Evolutionary conservation across 1,140 invertebrate species (phyloP), one percentile per base, ranked within the genome.

Genomic region (Drosophila lini): DNA sequence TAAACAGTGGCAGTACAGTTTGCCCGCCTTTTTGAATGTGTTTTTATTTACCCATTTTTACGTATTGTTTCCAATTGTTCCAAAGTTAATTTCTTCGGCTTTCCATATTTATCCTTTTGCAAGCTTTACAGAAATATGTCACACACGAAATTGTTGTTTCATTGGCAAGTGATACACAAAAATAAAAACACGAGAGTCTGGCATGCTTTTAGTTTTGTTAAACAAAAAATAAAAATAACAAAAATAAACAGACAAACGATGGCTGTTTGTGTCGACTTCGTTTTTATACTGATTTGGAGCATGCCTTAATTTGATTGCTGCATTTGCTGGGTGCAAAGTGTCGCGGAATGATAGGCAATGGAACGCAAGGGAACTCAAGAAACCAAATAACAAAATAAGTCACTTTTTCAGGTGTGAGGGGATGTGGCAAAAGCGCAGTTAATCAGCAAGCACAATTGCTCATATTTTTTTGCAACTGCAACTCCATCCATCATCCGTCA

Each of bases 51-150:
- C 96, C 96, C 96, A 94, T 94, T 94, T 94, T 95, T 95, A 93
- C 95, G 95, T 94, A 97, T 96, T 92, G 95, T 96, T 94, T 97
- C 96, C 95, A 97, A 96, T 94, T 97, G 96, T 94, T 95, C 95
- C 94, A 94, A 94, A 95, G 95, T 97, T 94, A 97, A 94, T 94
- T 95, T 96, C 95, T 96, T 97, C 94, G 96, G 95, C 94, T 96
- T 96, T 94, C 96, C 96, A 93, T 96, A 95, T 93, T 95, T 96
- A 95, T 97, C 96, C 96, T 96, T 97, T 95, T 96, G 96, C 94
- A 96, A 95, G 96, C 96, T 96, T 96, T 94, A 94, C 93, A 94
- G 93, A 94, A 95, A 94, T 93, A 88, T 91, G 83, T 81, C 65
- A 75, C 68, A 81, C 70, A 83, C 83, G 50, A 88, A 80, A 81